Percentiles rank a stretch among this genome's conserved stretches.
Conservation (phyloP, 2,113 vertebrate genomes). For the Oophaga pumilio region DNA sequence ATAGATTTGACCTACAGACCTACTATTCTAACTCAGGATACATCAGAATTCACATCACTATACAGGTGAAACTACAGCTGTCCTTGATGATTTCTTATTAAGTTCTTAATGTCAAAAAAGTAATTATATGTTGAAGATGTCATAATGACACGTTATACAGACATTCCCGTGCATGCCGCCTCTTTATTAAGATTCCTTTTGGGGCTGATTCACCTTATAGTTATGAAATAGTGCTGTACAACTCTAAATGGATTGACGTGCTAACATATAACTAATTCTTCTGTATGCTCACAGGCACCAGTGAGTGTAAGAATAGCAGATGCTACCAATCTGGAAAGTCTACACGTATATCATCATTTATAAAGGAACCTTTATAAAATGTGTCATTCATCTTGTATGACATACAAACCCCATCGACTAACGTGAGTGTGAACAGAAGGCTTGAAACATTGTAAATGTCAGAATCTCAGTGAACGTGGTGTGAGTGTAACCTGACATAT, state of each 20-base stretch:
- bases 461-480: no score
- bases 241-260: not conserved
- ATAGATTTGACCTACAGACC: not conserved
- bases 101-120: not conserved
- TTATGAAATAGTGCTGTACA: not conserved
- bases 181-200: constrained; percentile 2
- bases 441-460: not conserved
- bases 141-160: not conserved
- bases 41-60: not conserved
- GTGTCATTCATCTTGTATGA: not conserved
- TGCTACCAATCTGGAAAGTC: not conserved
- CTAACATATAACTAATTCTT: not conserved
- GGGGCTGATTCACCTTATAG: not conserved
- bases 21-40: not conserved
- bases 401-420: not conserved
- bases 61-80: not conserved
- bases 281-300: not conserved
- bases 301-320: not conserved
- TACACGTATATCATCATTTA: not conserved
- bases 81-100: not conserved
- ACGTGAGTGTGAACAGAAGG: not conserved
- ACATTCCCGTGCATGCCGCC: not conserved
- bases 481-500: no score
- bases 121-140: not conserved
- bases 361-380: not conserved